Evolutionary conservation across 2,797 vertebrate genomes (phyloP).

Genomic region (Caiman crocodilus): DNA sequence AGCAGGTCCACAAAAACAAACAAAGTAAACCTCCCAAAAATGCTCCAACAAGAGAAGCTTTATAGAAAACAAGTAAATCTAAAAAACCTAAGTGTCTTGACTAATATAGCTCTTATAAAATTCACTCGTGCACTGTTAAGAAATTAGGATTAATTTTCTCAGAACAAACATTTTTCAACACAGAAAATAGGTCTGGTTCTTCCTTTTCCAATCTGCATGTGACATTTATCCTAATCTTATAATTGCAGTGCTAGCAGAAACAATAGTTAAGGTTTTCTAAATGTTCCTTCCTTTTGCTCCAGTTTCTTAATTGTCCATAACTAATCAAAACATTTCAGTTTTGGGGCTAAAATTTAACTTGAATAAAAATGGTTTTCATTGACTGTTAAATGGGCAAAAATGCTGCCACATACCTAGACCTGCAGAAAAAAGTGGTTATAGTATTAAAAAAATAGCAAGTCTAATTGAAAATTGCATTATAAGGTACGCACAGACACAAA

Average conservation of each 20-base stretch:
- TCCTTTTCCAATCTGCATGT: not conserved
- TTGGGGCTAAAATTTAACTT: not conserved
- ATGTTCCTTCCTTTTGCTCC: not conserved
- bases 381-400: not conserved
- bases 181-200: not conserved
- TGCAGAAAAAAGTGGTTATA: not conserved
- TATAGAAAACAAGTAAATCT: not conserved
- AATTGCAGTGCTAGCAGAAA: not conserved
- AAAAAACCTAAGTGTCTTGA: not conserved
- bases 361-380: not conserved
- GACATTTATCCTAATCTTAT: not conserved
- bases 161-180: not conserved
- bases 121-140: not conserved
- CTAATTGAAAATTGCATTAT: not conserved
- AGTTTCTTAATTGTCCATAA: not conserved
- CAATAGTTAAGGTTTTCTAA: not conserved
- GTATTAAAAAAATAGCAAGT: not conserved
- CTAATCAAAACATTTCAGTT: not conserved
- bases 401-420: not conserved
- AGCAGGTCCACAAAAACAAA: not conserved
- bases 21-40: not conserved
- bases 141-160: not conserved
- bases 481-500: not conserved
- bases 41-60: rapidly evolving
- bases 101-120: not conserved